phyloP scores from a whole-genome alignment of 1,140 invertebrate genomes.

The Zaprionus gabonicus region DNA sequence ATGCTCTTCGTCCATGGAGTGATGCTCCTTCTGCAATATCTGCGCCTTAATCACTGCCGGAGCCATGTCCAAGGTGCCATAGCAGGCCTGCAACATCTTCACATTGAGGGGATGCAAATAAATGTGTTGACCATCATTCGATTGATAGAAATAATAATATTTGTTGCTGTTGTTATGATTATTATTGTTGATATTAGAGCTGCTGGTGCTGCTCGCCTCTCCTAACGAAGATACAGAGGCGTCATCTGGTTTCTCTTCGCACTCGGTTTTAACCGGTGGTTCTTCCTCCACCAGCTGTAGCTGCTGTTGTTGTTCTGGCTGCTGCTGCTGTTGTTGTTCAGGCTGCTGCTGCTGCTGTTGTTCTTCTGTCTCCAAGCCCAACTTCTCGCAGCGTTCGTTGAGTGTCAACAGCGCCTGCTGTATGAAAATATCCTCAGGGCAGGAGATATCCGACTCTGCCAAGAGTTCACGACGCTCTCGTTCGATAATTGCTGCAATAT shows the following conservation, averaged over 20 bases:
- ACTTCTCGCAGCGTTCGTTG: constrained; percentile 68
- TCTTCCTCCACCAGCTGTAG: constrained; percentile 32
- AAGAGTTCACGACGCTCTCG: constrained; percentile 90
- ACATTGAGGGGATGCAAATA: constrained; percentile 96
- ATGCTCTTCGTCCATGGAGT: constrained; percentile 93
- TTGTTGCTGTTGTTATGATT: constrained; percentile 83
- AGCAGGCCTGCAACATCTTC: constrained; percentile 94
- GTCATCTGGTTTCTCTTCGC: constrained; percentile 54
- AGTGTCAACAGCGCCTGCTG: constrained; percentile 91
- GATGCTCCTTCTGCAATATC: constrained; percentile 93
- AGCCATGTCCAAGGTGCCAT: constrained; percentile 91
- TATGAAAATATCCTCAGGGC: constrained; percentile 93
- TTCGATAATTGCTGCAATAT: constrained; percentile 89
- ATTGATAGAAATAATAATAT: constrained; percentile 95
- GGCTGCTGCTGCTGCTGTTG: constrained; percentile 4
- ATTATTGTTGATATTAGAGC: constrained; percentile 54
- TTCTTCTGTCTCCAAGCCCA: constrained; percentile 49
- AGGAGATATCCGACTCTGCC: constrained; percentile 88
- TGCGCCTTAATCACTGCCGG: constrained; percentile 90
- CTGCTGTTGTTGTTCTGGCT: not conserved
- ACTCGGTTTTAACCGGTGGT: constrained; percentile 23
- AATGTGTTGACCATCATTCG: constrained; percentile 95
- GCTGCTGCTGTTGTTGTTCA: not conserved
- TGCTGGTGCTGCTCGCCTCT: constrained; percentile 47
- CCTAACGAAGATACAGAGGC: constrained; percentile 59